These are phyloP conservation scores for Conopomorpha cramerella DNA, from an alignment of 1,140 invertebrate genomes.

Conservation along the genomic window DNA sequence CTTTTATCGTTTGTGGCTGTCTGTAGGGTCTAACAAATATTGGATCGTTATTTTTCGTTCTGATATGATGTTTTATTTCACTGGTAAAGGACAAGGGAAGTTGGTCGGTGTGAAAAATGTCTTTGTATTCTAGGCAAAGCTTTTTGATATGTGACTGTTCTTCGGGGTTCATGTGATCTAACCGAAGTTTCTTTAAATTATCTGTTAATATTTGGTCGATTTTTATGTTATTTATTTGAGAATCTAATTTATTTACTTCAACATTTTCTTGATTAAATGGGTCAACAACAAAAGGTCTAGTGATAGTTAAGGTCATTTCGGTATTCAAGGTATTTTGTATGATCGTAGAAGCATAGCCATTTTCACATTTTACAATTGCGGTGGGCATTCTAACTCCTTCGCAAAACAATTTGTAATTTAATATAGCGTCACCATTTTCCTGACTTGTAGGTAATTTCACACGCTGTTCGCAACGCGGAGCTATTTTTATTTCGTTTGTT, in stretches of 20 bases:
- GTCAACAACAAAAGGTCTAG: slow-evolving; percentile 5
- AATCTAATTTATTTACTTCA: neutral
- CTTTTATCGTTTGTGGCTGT: too few relatives aligned
- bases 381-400: slow-evolving; percentile 10
- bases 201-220: slow-evolving; percentile 4
- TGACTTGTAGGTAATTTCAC: too few relatives aligned
- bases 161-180: neutral
- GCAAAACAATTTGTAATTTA: slow-evolving; percentile 8
- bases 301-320: slow-evolving; percentile 7
- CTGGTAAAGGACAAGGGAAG: slow-evolving; percentile 6
- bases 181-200: neutral
- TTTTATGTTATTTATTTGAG: slow-evolving; percentile 3
- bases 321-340: slow-evolving; percentile 10
- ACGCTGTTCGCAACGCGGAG: too few relatives aligned
- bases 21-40: too few relatives aligned
- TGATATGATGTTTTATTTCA: slow-evolving; percentile 1
- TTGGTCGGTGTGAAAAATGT: slow-evolving; percentile 15
- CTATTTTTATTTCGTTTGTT: too few relatives aligned
- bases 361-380: slow-evolving; percentile 10
- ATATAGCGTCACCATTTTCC: slow-evolving; percentile 8
- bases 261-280: slow-evolving; percentile 4
- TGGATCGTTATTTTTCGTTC: slow-evolving; percentile 1
- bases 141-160: slow-evolving; percentile 3
- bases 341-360: slow-evolving; percentile 8
- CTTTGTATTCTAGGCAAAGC: slow-evolving; percentile 12